Evolutionary conservation across 2,888 invertebrate species (phyloP).

Genomic region (Chaitophorus viminalis): DNA sequence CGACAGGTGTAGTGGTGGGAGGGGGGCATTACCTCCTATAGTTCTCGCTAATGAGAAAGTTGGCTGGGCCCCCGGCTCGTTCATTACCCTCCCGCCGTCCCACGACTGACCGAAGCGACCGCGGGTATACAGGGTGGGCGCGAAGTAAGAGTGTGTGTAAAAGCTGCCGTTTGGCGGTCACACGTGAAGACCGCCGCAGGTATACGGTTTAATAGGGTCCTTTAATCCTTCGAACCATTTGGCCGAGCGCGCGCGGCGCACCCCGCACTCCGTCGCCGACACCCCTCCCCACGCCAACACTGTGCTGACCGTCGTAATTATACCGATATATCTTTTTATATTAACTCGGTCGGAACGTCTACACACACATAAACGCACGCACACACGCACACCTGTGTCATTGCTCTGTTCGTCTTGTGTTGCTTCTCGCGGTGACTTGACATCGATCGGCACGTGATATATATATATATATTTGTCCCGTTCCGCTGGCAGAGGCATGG

Average conservation of each 20-base stretch:
- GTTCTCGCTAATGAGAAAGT: conserved; percentile 61
- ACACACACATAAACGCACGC: background rate
- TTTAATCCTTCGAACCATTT: conserved; percentile 61
- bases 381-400: background rate
- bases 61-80: conserved; percentile 60
- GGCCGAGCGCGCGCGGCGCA: conserved; percentile 40
- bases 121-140: background rate
- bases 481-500: background rate
- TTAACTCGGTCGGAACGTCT: conserved; percentile 44
- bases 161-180: conserved; percentile 61
- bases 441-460: conserved; percentile 31
- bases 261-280: conserved; percentile 3
- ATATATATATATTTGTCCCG: background rate
- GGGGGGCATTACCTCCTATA: conserved; percentile 34
- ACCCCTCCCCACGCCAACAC: background rate
- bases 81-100: conserved; percentile 57
- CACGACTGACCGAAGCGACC: background rate
- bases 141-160: conserved; percentile 31
- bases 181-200: conserved; percentile 57
- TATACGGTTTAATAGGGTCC: conserved; percentile 61
- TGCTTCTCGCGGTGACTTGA: conserved; percentile 11
- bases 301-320: conserved; percentile 53
- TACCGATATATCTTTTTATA: conserved; percentile 62
- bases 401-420: conserved; percentile 25
- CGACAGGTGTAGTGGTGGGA: background rate